Base-by-base conservation (phyloP, 2,113 vertebrate genomes). In the Setophaga petechia region DNA sequence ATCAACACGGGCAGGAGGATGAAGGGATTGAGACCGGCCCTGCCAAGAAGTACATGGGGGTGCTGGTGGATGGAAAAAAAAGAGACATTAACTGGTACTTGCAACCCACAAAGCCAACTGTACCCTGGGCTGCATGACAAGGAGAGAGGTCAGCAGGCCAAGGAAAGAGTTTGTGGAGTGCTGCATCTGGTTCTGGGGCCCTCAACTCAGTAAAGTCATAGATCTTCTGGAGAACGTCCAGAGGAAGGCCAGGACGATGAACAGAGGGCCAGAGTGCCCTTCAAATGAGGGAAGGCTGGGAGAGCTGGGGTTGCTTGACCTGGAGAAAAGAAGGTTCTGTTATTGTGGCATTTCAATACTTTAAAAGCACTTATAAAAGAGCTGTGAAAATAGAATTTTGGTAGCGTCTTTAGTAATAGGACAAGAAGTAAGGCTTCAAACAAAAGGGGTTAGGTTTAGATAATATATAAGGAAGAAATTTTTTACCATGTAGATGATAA, bases 21-120 rank as follows among this genome's bases (percentile, higher is more conserved):
- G 49, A 55, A 74, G 14, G 10, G 20, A 27, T 43, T 67, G 46
- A 84, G 35, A 83, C 47, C 33, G 52, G 22, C 9, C 12, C 46
- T 80, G 25, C 2, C 0, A 8, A 67, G 39, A 55, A 66, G 9
- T 37, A 33, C 15, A 55, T 61, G 10, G 22, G 15, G 2, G 6
- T 62, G 7, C 16, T 67, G 30, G 6, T 28, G 37, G 21, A 25
- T 68, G 23, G 15, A 54, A 58, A 81, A 77, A 61, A 21, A 43
- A 21, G 0, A 0, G 6, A 22, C 11, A 5, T n/a, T 18, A 93
- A 7, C 12, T 0, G 0, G 3, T 2, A 0, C 17, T 69, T 9
- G 7, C 17, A 49, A 18, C 21, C 13, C 31, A 44, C 55, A 79
- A 81, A 22, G 10, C 5, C 22, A 52, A 2, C 10, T 1, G 0